Conservation (phyloP, 2,113 vertebrate genomes). For the zebrafish (Danio rerio) region GRCz12tu NC_133185.1:43413001-43413500, state of each 20-base stretch:
- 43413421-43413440: constrained; percentile 55
- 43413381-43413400: constrained; percentile 78
- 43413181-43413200: constrained; percentile 63
- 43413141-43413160: background rate
- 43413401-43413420: constrained; percentile 73
- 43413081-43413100: no score
- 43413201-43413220: constrained; percentile 67
- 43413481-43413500: background rate
- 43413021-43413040: background rate
- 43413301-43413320: constrained; percentile 12
- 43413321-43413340: constrained; percentile 7
- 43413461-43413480: constrained; percentile 44
- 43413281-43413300: constrained; percentile 33
- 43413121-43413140: background rate
- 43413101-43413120: background rate
- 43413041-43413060: no score
- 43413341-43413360: constrained; percentile 34
- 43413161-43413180: constrained; percentile 52
- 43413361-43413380: constrained; percentile 76
- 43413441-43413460: constrained; percentile 43
- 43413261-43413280: constrained; percentile 42
- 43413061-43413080: no score
- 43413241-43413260: constrained; percentile 69
- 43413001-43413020: background rate
- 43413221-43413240: constrained; percentile 65